Percentiles rank a stretch among this genome's conserved stretches.
Conservation (phyloP, 2,797 vertebrate species). For the Saguinus oedipus region DNA sequence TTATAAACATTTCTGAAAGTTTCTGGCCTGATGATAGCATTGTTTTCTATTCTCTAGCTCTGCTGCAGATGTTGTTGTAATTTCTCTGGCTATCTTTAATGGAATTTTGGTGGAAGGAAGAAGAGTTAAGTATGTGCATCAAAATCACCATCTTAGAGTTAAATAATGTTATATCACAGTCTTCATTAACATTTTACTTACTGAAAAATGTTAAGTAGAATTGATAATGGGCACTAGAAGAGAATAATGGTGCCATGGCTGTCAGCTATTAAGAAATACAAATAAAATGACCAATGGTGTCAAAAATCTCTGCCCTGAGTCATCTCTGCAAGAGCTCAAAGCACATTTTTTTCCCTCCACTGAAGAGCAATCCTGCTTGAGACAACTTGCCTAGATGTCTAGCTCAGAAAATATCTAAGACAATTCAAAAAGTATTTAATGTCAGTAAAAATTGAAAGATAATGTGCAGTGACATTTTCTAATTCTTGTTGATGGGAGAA, state of each 20-base stretch:
- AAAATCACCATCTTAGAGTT: slow-evolving; percentile 39
- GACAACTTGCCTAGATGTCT: slow-evolving; percentile 12
- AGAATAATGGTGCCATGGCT: neutral
- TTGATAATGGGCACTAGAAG: neutral
- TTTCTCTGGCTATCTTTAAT: slow-evolving; percentile 44
- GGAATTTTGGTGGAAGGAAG: slow-evolving; percentile 9
- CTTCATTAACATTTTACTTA: slow-evolving; percentile 50
- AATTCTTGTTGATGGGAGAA: slow-evolving; percentile 29
- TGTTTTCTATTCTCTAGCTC: slow-evolving; percentile 20
- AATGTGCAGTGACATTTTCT: slow-evolving; percentile 63
- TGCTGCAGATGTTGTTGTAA: neutral
- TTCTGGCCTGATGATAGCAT: neutral
- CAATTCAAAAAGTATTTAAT: slow-evolving; percentile 46
- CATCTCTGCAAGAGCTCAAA: slow-evolving; percentile 12
- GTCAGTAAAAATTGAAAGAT: slow-evolving; percentile 66
- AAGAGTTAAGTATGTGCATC: neutral
- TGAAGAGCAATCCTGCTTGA: neutral
- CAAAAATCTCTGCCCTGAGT: neutral
- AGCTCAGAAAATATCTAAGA: slow-evolving; percentile 50
- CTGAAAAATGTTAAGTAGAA: slow-evolving; percentile 29
- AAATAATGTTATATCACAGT: slow-evolving; percentile 50
- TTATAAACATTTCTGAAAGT: slow-evolving; percentile 40
- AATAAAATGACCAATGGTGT: neutral
- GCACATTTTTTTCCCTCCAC: neutral
- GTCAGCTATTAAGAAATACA: slow-evolving; percentile 48